A percentile compares a stretch with the other conserved stretches of the same genome.
Conservation (phyloP, 2,888 invertebrate genomes). For the Drosophila mimetica region DNA sequence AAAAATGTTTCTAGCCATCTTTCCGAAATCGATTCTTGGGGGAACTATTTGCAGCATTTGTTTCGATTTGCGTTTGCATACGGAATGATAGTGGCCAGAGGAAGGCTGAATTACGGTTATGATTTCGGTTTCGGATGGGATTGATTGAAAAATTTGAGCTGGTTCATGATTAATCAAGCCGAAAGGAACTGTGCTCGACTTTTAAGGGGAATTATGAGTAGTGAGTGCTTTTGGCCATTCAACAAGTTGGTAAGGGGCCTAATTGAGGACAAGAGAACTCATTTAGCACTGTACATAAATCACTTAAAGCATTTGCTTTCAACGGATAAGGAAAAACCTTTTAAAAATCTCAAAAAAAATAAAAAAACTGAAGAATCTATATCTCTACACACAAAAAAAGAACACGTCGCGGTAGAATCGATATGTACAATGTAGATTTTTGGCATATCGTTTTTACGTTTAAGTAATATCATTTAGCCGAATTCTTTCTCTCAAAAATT, state of each 20-base stretch:
- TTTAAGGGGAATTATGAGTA: conserved; percentile 7
- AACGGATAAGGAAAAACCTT: too few species aligned
- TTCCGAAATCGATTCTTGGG: conserved; percentile 31
- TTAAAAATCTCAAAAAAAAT: too few species aligned
- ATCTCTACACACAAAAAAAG: too few species aligned
- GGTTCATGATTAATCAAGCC: conserved; percentile 16
- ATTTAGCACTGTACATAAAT: neutral
- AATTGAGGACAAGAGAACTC: neutral
- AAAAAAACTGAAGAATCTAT: too few species aligned
- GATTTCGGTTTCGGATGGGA: conserved; percentile 16
- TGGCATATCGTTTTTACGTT: too few species aligned
- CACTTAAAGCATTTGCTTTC: too few species aligned
- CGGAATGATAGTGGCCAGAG: conserved; percentile 1
- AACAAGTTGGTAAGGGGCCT: neutral
- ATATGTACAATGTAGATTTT: too few species aligned
- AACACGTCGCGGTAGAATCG: too few species aligned
- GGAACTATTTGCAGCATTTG: conserved; percentile 36
- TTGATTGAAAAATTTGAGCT: conserved; percentile 9
- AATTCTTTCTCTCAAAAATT: too few species aligned
- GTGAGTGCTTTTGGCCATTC: neutral
- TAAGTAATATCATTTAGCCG: too few species aligned
- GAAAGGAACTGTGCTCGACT: neutral
- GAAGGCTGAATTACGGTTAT: neutral
- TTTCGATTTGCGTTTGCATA: conserved; percentile 33
- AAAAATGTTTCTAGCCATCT: conserved; percentile 28